Percentiles rank a stretch among this genome's conserved stretches.
Evolutionary conservation across 2,888 invertebrate species (phyloP).

Genomic region (Eristalinus sepulchralis): DNA sequence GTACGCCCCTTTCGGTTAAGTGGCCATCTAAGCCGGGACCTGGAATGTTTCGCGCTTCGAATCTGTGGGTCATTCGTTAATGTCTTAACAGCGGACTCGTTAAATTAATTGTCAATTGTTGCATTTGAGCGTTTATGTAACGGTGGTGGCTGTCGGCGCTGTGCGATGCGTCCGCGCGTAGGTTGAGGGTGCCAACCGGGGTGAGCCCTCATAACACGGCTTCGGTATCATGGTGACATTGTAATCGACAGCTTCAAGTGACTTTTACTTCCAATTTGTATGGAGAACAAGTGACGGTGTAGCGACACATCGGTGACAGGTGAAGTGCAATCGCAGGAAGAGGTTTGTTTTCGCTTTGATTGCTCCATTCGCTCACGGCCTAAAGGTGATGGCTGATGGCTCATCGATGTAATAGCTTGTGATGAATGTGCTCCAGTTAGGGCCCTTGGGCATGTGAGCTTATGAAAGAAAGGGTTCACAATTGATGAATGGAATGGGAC

Average conservation of each 20-base stretch:
- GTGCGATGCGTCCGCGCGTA: not conserved
- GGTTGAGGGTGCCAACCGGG: slow-evolving; percentile 36
- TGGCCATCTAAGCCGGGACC: slow-evolving; percentile 21
- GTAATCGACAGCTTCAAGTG: slow-evolving; percentile 32
- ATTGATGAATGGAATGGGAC: not conserved
- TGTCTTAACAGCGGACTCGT: slow-evolving; percentile 41
- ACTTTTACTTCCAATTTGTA: slow-evolving; percentile 49
- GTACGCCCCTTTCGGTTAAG: slow-evolving; percentile 51
- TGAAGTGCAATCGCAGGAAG: slow-evolving; percentile 45
- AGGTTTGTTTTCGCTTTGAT: slow-evolving; percentile 39
- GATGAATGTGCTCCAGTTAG: slow-evolving; percentile 1
- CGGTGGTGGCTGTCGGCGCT: not conserved
- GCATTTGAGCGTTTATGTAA: slow-evolving; percentile 51
- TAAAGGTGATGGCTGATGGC: not conserved
- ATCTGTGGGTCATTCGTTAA: slow-evolving; percentile 45
- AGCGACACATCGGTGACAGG: not conserved
- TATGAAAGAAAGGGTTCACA: not conserved
- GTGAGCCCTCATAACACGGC: slow-evolving; percentile 24
- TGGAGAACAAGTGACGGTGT: not conserved
- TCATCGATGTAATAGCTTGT: slow-evolving; percentile 1
- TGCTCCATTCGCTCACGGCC: slow-evolving; percentile 4
- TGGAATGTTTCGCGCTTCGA: slow-evolving; percentile 15
- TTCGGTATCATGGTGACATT: slow-evolving; percentile 44
- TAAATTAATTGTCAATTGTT: slow-evolving; percentile 58
- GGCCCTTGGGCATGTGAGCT: not conserved